Conservation (phyloP, 1,140 invertebrate species). For the Aphelenchoides avenae region DNA sequence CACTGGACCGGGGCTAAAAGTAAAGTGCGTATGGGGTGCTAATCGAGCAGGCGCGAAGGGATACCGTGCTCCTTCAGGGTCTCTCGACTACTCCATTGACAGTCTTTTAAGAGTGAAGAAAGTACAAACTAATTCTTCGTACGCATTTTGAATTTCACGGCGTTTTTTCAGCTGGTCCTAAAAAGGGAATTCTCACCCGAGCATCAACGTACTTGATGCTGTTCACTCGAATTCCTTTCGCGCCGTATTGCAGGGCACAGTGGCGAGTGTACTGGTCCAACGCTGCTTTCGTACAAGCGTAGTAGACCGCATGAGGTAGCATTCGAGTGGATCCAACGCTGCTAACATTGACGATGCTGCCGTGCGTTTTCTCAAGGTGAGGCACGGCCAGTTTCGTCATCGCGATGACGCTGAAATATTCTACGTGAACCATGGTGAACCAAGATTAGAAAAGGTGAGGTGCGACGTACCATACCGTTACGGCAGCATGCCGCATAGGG, state of each 20-base stretch:
- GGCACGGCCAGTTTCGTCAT: slow-evolving; percentile 17
- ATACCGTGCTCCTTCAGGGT: background rate
- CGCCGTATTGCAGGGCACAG: slow-evolving; percentile 8
- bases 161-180: no score
- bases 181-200: no score
- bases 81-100: no score
- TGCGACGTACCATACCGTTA: no score
- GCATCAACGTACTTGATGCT: slow-evolving; percentile 12
- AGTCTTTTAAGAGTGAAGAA: no score
- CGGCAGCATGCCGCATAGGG: no score
- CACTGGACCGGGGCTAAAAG: no score
- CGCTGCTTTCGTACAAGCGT: slow-evolving; percentile 7
- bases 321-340: background rate
- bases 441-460: no score
- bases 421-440: no score
- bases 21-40: background rate
- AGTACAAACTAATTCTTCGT: no score
- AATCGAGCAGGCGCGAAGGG: background rate
- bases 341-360: slow-evolving; percentile 16
- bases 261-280: slow-evolving; percentile 12
- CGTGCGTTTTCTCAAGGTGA: slow-evolving; percentile 20
- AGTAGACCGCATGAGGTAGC: slow-evolving; percentile 2
- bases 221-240: slow-evolving; percentile 16
- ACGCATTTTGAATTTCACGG: no score
- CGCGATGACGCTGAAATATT: slow-evolving; percentile 6